phyloP scores from a whole-genome alignment of 2,888 invertebrate genomes.

The Brachypalpus laphriformis region DNA sequence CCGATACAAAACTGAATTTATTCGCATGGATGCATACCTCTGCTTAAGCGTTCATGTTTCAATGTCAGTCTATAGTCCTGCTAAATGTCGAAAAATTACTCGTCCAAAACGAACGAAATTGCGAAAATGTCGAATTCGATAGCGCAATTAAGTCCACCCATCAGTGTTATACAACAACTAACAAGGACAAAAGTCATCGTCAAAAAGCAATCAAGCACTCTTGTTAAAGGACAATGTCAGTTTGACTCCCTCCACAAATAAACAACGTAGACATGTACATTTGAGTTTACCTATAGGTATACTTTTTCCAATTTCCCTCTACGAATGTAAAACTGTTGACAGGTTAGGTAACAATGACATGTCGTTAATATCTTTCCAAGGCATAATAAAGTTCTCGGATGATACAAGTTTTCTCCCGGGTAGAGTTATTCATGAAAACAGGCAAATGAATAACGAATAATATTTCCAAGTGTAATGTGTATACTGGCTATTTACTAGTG shows the following conservation, averaged over 20 bases:
- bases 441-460: conserved; percentile 52
- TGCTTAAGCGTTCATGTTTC: conserved; percentile 64
- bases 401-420: conserved; percentile 49
- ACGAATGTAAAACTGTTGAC: conserved; percentile 63
- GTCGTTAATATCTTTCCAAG: conserved; percentile 68
- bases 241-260: conserved; percentile 55
- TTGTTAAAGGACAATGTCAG: conserved; percentile 69
- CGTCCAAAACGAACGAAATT: conserved; percentile 70
- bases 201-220: conserved; percentile 72
- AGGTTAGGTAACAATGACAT: conserved; percentile 64
- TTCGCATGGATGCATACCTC: conserved; percentile 42
- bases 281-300: not conserved
- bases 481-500: not conserved
- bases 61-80: conserved; percentile 57
- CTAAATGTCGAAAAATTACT: conserved; percentile 71
- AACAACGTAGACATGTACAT: conserved; percentile 48
- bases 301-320: conserved; percentile 48
- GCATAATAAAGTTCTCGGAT: conserved; percentile 54
- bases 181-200: conserved; percentile 70
- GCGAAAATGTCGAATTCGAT: conserved; percentile 72
- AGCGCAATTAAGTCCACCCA: conserved; percentile 68
- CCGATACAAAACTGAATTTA: conserved; percentile 48
- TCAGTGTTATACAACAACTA: conserved; percentile 47
- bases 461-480: conserved; percentile 33
- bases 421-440: conserved; percentile 50